Percentiles rank a stretch among this genome's conserved stretches.
Evolutionary conservation across 2,797 vertebrate species (phyloP).

Genomic region (Coracias cyanogaster): DNA sequence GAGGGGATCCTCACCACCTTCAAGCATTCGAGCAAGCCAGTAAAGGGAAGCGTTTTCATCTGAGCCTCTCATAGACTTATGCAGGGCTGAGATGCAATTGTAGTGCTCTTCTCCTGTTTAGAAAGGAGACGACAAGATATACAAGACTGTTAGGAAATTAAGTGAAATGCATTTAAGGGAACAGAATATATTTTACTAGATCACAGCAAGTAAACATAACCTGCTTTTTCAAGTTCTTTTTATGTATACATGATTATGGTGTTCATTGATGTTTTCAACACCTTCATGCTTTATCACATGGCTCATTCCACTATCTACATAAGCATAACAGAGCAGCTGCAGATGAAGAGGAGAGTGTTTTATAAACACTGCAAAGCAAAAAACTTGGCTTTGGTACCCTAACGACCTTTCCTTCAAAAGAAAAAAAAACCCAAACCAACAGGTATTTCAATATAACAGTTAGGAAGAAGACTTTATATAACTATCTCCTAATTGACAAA

Average conservation of each 20-base stretch:
- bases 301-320: not conserved
- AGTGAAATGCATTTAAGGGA: not conserved
- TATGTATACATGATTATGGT: accelerated
- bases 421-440: not conserved
- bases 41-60: constrained; percentile 94
- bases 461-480: not conserved
- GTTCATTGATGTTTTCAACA: not conserved
- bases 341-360: not conserved
- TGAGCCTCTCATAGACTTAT: constrained; percentile 96
- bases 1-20: constrained; percentile 94
- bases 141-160: not conserved
- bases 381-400: not conserved
- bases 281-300: not conserved
- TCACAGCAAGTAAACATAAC: not conserved
- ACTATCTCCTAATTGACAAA: not conserved
- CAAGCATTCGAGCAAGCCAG: constrained; percentile 97
- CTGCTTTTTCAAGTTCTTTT: not conserved
- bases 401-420: not conserved
- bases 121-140: not conserved
- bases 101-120: constrained; percentile 89
- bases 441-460: not conserved
- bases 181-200: not conserved
- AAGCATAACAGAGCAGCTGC: not conserved
- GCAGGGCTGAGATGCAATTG: constrained; percentile 96
- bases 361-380: not conserved